phyloP scores from a whole-genome alignment of 1,140 invertebrate species.

The Drosophila orena region DNA sequence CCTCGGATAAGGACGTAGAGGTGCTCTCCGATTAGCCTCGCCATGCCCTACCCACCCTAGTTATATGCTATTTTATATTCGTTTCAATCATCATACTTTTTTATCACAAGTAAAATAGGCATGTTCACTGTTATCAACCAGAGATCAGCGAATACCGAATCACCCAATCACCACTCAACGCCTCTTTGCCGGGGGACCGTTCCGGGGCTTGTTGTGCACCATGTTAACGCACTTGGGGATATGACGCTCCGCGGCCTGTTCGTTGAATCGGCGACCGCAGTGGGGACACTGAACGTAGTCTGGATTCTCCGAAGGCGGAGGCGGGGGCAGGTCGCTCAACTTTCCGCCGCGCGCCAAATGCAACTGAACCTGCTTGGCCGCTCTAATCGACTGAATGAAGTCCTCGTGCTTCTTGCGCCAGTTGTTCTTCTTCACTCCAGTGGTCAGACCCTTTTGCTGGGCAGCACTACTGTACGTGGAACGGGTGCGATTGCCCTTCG shows the following conservation, averaged over 20 bases:
- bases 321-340: conserved; percentile 94
- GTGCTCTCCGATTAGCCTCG: conserved; percentile 59
- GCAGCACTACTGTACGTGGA: conserved; percentile 66
- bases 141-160: conserved; percentile 19
- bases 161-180: conserved; percentile 30
- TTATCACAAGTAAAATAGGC: conserved; percentile 73
- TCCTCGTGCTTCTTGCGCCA: conserved; percentile 97
- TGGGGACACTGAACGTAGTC: conserved; percentile 97
- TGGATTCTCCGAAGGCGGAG: conserved; percentile 93
- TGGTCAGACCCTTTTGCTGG: conserved; percentile 54
- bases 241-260: conserved; percentile 94
- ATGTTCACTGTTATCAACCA: conserved; percentile 26
- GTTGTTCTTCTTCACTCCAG: conserved; percentile 88
- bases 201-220: conserved; percentile 92
- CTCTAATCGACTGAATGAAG: conserved; percentile 94
- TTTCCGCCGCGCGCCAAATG: conserved; percentile 95
- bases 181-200: conserved; percentile 46
- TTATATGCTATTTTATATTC: conserved; percentile 25
- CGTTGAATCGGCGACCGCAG: conserved; percentile 94
- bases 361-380: conserved; percentile 94
- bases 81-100: conserved; percentile 57
- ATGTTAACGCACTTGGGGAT: conserved; percentile 96
- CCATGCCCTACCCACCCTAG: conserved; percentile 10
- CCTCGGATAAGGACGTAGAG: conserved; percentile 49
- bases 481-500: conserved; percentile 48